Evolutionary conservation across 1,140 invertebrate genomes (phyloP).

Genomic region (Physella acuta): DNA sequence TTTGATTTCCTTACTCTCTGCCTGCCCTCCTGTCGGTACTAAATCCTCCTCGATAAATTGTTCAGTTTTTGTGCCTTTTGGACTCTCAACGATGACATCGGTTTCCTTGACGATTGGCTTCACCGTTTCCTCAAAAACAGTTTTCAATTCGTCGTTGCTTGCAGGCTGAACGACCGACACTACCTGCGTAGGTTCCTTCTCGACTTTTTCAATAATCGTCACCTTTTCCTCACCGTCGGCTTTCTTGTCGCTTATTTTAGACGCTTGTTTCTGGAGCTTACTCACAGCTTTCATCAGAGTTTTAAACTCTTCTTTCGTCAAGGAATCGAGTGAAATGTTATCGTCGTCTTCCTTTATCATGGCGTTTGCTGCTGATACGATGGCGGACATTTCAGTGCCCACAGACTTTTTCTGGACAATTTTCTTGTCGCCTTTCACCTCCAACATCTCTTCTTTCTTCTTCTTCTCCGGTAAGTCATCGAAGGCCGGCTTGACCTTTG

Average conservation of each 20-base stretch:
- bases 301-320: slow-evolving; percentile 32
- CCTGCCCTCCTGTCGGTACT: background rate
- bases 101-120: slow-evolving; percentile 5
- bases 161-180: background rate
- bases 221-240: slow-evolving; percentile 3
- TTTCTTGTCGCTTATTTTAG: background rate
- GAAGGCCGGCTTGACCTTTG: background rate
- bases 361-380: background rate
- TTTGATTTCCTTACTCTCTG: background rate
- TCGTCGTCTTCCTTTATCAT: background rate
- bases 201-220: background rate
- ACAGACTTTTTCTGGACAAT: slow-evolving; percentile 20
- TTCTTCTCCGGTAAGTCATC: slow-evolving; percentile 4
- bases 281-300: slow-evolving; percentile 29
- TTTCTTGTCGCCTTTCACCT: slow-evolving; percentile 15
- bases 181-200: background rate
- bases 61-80: background rate
- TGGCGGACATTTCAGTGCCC: background rate
- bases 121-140: slow-evolving; percentile 4
- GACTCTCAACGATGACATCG: background rate
- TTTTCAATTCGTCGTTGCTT: slow-evolving; percentile 4
- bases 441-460: slow-evolving; percentile 15
- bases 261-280: slow-evolving; percentile 29
- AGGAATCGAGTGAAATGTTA: slow-evolving; percentile 10
- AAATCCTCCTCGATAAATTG: background rate